Evolutionary conservation across 2,797 vertebrate genomes (phyloP).

Genomic region (Simalia tracyae): DNA sequence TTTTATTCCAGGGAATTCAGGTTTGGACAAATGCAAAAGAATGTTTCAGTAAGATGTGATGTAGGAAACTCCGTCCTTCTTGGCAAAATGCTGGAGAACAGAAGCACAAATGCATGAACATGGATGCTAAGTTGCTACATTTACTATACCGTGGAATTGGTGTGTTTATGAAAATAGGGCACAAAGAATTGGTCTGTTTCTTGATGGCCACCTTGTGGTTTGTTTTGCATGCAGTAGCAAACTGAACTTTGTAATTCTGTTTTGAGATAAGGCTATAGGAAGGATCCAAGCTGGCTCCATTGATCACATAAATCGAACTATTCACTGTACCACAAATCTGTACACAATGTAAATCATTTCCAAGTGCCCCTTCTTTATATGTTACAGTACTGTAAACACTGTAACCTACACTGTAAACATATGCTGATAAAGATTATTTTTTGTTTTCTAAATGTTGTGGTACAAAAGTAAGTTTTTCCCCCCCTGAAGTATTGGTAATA

Average conservation of each 20-base stretch:
- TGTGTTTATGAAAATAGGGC: conserved; percentile 68
- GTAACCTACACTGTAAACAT: conserved; percentile 24
- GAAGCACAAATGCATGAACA: conserved; percentile 74
- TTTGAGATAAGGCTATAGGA: conserved; percentile 61
- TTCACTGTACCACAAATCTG: conserved; percentile 49
- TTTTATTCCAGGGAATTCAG: conserved; percentile 87
- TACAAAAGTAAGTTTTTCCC: conserved; percentile 41
- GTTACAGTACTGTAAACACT: conserved; percentile 52
- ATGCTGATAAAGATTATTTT: conserved; percentile 22
- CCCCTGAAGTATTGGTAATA: conserved; percentile 32
- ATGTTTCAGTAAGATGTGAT: conserved; percentile 98
- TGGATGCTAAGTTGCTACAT: conserved; percentile 64
- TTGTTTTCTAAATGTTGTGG: conserved; percentile 6
- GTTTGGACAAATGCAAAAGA: conserved; percentile 98
- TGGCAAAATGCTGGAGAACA: conserved; percentile 69
- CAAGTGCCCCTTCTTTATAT: conserved; percentile 52
- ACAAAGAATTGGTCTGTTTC: conserved; percentile 61
- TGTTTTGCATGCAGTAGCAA: conserved; percentile 64
- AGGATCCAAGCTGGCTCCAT: conserved; percentile 63
- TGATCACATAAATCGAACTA: conserved; percentile 59
- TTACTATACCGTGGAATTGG: conserved; percentile 63
- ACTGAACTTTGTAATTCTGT: conserved; percentile 64
- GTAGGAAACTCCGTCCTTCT: conserved; percentile 63
- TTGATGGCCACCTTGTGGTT: conserved; percentile 61
- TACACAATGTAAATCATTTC: conserved; percentile 64